Base-by-base conservation (phyloP, 2,888 invertebrate genomes). In the Megastigmus dorsalis region DNA sequence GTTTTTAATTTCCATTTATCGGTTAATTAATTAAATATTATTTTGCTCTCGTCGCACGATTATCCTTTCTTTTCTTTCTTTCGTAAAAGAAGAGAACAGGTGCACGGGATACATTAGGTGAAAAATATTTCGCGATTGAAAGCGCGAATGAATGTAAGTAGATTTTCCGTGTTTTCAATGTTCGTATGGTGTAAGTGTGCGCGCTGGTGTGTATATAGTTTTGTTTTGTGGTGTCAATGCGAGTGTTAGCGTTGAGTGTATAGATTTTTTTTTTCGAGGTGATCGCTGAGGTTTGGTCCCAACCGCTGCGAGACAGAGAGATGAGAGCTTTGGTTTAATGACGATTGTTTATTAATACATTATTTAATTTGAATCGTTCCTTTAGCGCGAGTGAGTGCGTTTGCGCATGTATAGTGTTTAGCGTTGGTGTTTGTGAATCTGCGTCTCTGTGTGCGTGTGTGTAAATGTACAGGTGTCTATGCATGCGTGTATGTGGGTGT, bases 241-340 rank as follows among this genome's bases (percentile, higher is more conserved):
- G 36, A 13, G 45, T 38, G 38, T n/a, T n/a, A n/a, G n/a, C 20
- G 15, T 50, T n/a, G 20, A 15, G 20, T 45, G 15, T 55, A 26
- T 26, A 5, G 15, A 20, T 33, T 68, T 28, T n/a, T 45, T 33
- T 68, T 28, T n/a, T 45, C 13, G 28, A 54, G 54, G 63, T 76
- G 76, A 76, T 73, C 71, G 70, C 70, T 78, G 78, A 79, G 79
- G 77, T 78, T 81, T 81, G 81, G 82, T 81, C 81, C 82, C 80
- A 81, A 81, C 80, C 80, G 79, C 78, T 79, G 77, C 81, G 79
- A 80, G 78, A 80, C 79, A 77, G 78, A 76, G 72, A 72, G 76
- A 76, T 74, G 74, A 74, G 70, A 74, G 65, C 73, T 76, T n/a
- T 55, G 69, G 28, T 66, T 69, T 33, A 26, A n/a, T 63, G 26